Base-by-base conservation (phyloP, 1,140 invertebrate species). In the Latrodectus geometricus region DNA sequence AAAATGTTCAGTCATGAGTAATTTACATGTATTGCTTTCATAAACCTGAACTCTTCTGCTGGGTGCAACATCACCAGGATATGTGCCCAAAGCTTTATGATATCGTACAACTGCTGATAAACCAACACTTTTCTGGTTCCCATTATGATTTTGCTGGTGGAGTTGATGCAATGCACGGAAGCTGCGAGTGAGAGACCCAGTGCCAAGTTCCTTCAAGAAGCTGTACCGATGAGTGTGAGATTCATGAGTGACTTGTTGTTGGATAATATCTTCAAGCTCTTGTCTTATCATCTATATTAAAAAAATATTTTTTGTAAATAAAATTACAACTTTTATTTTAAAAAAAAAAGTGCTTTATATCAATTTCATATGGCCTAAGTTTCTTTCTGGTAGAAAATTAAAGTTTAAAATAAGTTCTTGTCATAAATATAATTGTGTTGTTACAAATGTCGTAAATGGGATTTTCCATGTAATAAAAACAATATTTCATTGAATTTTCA, bases 11-110 rank as follows among this genome's bases (percentile, higher is more conserved):
- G 92, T 92, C 78, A 99, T 94, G 15, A 99, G 91, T 87, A 95
- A 94, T 70, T 95, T 94, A 89, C 98, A 98, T 21, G 96, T 95
- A 14, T 95, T 93, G 2, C 97, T 98, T 90, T 99, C 98, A 89
- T 95, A 94, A 7, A 92, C 88, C 56, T 88, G 85, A 9, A 65
- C 56, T 50, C 77, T 20, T n/a, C 74, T 20, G 20, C 12, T 70
- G 11, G 75, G 74, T n/a, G 73, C 54, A 48, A 84, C 48, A 35
- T 72, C 52, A 49, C 88, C 86, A 4, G 89, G 89, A 48, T 87
- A 88, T 8, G 88, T 76, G 0, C 89, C 89, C 50, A 87, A 66
- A 48, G 87, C 85, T 77, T 89, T 89, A 54, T 89, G 89, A 79
- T 89, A 89, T 20, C 85, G 76, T 15, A 89, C 88, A 21, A 89